Evolutionary conservation across 2,113 vertebrate species (phyloP), one percentile per base, ranked within the genome.

Genomic region (Oxygymnocypris stewartii): DNA sequence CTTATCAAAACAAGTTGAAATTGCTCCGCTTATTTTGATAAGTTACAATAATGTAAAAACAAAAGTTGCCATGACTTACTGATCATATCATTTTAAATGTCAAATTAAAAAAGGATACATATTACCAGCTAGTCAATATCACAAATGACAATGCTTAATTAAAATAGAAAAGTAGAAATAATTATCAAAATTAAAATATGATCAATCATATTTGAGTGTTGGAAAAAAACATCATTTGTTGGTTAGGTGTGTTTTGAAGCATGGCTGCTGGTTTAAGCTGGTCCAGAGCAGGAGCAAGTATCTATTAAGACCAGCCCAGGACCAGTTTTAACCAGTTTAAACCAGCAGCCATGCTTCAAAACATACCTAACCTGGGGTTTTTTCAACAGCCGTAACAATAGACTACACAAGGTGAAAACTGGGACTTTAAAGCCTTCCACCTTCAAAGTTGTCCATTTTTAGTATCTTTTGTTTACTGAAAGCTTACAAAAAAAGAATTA

Each of bases 391-490:
- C 67, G 16, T 37, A 20, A 20, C 31, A 18, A 71, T 37, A 14
- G 67, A 71, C 67, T 7, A 20, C 3, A 31, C 31, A 71, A 37
- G 1, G 67, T 10, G 67, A 71, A 71, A 71, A 71, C 31, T 6
- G 2, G 40, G 6, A 25, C 42, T 47, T 47, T 25, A 47, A 47
- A 76, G 20, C 40, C 40, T 25, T 75, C 23, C 47, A 76, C 12
- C 6, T n/a, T 47, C 6, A n/a, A 74, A 3, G 20, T 42, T 74
- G n/a, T 74, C 20, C 1, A 76, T 25, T 76, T 76, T 28, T 47
- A 47, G 23, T 14, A 79, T 63, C 35, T 44, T 80, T 44, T 40
- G 57, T 80, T 80, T 25, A n/a, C 79, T 25, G 12, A 79, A 79
- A 23, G 18, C 77, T 13, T n/a, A 79, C 10, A 40, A 13, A 8